A percentile compares a stretch with the other conserved stretches of the same genome.
Conservation (phyloP, 1,140 invertebrate species). For the Caerostris darwini region DNA sequence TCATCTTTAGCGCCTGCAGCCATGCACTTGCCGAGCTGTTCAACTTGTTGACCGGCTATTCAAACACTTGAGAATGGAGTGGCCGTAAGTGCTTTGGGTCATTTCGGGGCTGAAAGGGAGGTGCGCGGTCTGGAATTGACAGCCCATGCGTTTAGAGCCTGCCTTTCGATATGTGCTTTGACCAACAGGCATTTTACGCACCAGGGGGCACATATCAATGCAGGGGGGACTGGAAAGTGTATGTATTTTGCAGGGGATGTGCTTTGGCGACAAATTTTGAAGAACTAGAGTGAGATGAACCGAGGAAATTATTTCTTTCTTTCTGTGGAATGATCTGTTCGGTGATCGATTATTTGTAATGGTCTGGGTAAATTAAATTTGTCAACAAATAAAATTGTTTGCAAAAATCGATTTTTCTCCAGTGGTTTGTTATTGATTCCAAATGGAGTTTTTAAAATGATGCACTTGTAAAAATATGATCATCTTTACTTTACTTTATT, state of each 20-base stretch:
- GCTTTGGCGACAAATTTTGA: neutral
- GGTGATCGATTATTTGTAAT: no score
- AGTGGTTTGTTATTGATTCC: no score
- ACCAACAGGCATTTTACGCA: constrained; percentile 31
- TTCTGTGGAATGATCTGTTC: neutral
- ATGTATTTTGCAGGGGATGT: neutral
- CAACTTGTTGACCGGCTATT: constrained; percentile 30
- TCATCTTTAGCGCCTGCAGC: constrained; percentile 23
- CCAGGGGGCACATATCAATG: neutral
- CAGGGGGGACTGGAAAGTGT: neutral
- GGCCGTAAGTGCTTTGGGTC: constrained; percentile 30
- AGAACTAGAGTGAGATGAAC: neutral
- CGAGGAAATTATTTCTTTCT: neutral
- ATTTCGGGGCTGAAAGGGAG: neutral
- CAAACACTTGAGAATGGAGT: constrained; percentile 30
- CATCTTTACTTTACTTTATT: no score
- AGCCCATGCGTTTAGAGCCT: constrained; percentile 25
- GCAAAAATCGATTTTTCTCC: no score
- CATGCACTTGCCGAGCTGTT: neutral
- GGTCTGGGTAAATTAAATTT: no score
- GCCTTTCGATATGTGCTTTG: constrained; percentile 27
- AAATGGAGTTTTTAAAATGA: no score
- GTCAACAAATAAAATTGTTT: no score
- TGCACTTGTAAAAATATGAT: no score
- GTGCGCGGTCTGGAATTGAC: constrained; percentile 8